These are phyloP conservation scores for Maniola jurtina DNA, from an alignment of 1,140 invertebrate species.

Conservation along the genomic window DNA sequence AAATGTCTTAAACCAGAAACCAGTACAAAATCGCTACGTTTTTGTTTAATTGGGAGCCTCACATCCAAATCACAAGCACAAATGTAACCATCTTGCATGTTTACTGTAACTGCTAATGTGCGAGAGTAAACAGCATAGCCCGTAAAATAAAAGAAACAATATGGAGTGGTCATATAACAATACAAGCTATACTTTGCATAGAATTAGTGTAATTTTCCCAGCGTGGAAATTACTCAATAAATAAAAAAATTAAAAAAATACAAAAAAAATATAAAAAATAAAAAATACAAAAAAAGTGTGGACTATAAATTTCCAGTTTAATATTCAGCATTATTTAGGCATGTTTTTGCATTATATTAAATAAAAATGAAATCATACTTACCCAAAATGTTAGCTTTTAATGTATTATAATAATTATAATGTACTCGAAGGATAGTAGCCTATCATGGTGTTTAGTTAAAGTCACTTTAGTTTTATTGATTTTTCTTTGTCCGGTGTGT, in stretches of 20 bases:
- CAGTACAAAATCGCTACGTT: no score
- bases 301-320: conserved; percentile 74
- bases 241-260: conserved; percentile 59
- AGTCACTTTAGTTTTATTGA: conserved; percentile 32
- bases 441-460: conserved; percentile 49
- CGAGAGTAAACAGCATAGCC: conserved; percentile 76
- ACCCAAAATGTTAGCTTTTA: conserved; percentile 72
- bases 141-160: conserved; percentile 74
- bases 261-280: conserved; percentile 55
- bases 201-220: conserved; percentile 91
- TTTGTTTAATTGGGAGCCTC: no score
- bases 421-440: conserved; percentile 47
- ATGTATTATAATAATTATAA: conserved; percentile 62
- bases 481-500: conserved; percentile 56
- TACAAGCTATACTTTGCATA: conserved; percentile 94
- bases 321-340: conserved; percentile 78
- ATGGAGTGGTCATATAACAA: conserved; percentile 77
- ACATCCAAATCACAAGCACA: background rate
- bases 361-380: conserved; percentile 68
- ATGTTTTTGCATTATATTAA: conserved; percentile 75
- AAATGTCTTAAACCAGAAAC: no score
- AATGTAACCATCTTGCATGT: conserved; percentile 34
- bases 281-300: conserved; percentile 66
- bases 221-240: conserved; percentile 79
- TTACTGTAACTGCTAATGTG: conserved; percentile 71